Base-by-base conservation (phyloP, 2,797 vertebrate genomes). In the Margarornis squamiger region DNA sequence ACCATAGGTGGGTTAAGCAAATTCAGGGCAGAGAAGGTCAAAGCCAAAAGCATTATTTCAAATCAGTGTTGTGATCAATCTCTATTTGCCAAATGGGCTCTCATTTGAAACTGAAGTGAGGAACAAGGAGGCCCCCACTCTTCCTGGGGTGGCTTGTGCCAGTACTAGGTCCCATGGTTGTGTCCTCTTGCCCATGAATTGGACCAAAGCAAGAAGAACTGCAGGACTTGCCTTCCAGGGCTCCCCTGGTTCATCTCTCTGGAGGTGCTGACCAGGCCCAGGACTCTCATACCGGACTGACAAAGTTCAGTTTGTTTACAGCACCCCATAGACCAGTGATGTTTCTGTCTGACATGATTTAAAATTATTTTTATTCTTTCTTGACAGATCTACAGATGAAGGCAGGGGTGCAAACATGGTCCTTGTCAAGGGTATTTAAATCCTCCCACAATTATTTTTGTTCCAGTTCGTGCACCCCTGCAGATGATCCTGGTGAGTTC, bases 1-100 rank as follows among this genome's bases (percentile, higher is more conserved):
- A 2, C 36, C 52, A 51, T 8, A 43, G 26, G 54, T 0, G 0
- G 3, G 11, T 65, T 66, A 92, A 89, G 30, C 4, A 71, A 78
- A 62, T 41, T 67, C 34, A 62, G 62, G 20, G 55, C 4, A 65
- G 32, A 15, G 22, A 81, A 74, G 15, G 34, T 57, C 48, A 65
- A 84, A 75, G 16, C 21, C 23, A 54, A 65, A 91, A 81, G 8
- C 13, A 21, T 41, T 55, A 34, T 67, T 93, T 90, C 65, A 80
- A 27, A 29, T n/a, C 14, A 46, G 10, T 57, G 12, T 18, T 72
- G 34, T 46, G 49, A 34, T 58, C 59, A 72, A 9, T 49, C 13
- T 66, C 51, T 19, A 39, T 27, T 55, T 54, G 27, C 21, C 30
- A 84, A 78, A 89, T 16, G 4, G 8, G 51, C 16, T 62, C 18